Base-by-base conservation (phyloP, 2,797 vertebrate species). In the Paedocypris micromegethes region DNA sequence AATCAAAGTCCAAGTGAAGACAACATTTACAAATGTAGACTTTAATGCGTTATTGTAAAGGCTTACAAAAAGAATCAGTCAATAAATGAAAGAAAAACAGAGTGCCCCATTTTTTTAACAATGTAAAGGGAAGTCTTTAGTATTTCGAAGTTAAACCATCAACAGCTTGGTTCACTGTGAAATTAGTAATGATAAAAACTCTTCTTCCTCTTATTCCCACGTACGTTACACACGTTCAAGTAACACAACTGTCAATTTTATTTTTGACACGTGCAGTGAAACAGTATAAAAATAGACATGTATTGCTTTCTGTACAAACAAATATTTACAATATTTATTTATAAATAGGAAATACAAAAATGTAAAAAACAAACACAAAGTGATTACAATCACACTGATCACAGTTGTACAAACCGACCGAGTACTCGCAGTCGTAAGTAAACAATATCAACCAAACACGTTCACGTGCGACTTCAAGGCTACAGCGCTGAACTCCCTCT, bases 321-420 rank as follows among this genome's bases (percentile, higher is more conserved):
- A 60, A 72, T 68, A 66, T 73, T 50, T 84, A 86, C 78, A 86
- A 79, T 86, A 89, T 86, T 94, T 93, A 97, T 90, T 95, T 93
- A 96, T 92, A 94, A 91, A 93, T 92, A 93, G 86, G 89, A 88
- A 85, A 23, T 23, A 23, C 23, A 23, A 23, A 23, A 23, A 23
- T 23, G 89, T 96, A 96, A 92, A 96, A 98, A 98, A 88, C 79
- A 76, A 77, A 94, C 93, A 94, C 93, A 94, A 91, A 87, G 94
- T 89, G 82, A 84, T 90, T 94, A 98, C 95, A 94, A 90, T 94
- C 92, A 95, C 93, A 93, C 93, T 91, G 93, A 92, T 94, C 93
- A 96, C 91, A 62, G 75, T 67, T 72, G 76, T 77, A 79, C 72
- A 70, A 79, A 72, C 55, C 58, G 38, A 58, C 71, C 37, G 57